Base-by-base conservation (phyloP, 2,888 invertebrate species). In the Horisme vitalbata region DNA sequence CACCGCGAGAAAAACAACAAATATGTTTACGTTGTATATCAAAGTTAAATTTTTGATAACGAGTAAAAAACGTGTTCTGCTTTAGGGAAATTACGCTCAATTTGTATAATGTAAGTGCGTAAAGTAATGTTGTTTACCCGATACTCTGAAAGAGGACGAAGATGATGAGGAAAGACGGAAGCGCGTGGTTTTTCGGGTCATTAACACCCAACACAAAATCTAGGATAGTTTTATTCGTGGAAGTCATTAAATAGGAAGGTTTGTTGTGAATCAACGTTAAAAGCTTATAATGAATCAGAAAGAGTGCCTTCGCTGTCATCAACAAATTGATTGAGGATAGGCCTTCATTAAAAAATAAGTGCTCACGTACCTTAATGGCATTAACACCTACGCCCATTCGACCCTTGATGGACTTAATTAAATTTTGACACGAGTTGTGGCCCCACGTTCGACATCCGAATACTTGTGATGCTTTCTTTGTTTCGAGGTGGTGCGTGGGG, bases 401-500 rank as follows among this genome's bases (percentile, higher is more conserved):
- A 41, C 59, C 59, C 59, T 66, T 66, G 68, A 67, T 67, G 63
- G 63, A 68, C 61, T 71, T 73, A 71, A 75, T 75, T 73, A 74
- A 72, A 73, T 78, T 79, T 75, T 75, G 75, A 77, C 77, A 68
- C 67, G 67, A 69, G 69, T 71, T 70, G 62, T 65, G 63, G 59
- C 61, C 61, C 61, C 52, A 50, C 52, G 58, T 58, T 54, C 43
- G 54, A 61, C n/a, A n/a, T n/a, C n/a, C n/a, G n/a, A n/a, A n/a
- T n/a, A n/a, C n/a, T n/a, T n/a, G n/a, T n/a, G n/a, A n/a, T n/a
- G n/a, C n/a, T n/a, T n/a, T n/a, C n/a, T n/a, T n/a, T n/a, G n/a
- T n/a, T n/a, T n/a, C n/a, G n/a, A n/a, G n/a, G n/a, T n/a, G n/a
- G n/a, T n/a, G n/a, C n/a, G n/a, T n/a, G n/a, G n/a, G n/a, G n/a